These are phyloP conservation scores for Latheticus oryzae DNA, from an alignment of 2,888 invertebrate genomes.

Conservation along the genomic window DNA sequence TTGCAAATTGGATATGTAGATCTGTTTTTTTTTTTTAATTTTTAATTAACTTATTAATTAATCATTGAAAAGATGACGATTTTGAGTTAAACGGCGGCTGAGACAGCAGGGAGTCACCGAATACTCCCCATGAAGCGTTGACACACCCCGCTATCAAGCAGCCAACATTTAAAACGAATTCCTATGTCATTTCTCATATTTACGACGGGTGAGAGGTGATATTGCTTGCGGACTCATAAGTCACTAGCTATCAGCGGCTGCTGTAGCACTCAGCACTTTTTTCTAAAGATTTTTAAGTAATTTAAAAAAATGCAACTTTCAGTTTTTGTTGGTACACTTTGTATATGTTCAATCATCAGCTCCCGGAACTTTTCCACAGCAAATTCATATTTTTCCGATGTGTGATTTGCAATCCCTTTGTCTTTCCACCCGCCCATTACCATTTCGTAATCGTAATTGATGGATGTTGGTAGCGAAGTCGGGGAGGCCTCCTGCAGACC, in stretches of 20 bases:
- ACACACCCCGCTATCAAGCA: conserved; percentile 37
- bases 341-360: too few relatives aligned
- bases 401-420: too few relatives aligned
- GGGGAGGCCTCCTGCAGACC: conserved; percentile 61
- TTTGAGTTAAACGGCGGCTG: conserved; percentile 19
- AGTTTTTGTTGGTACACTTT: too few relatives aligned
- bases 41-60: conserved; percentile 43
- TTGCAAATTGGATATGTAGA: background rate
- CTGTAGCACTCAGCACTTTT: too few relatives aligned
- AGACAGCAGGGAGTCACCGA: conserved; percentile 12
- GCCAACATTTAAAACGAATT: conserved; percentile 35
- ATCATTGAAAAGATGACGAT: conserved; percentile 26
- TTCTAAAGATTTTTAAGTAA: too few relatives aligned
- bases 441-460: conserved; percentile 63
- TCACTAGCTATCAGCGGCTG: too few relatives aligned
- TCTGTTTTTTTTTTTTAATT: conserved; percentile 4
- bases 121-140: conserved; percentile 36
- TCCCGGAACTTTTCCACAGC: too few relatives aligned
- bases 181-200: conserved; percentile 34
- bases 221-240: too few relatives aligned
- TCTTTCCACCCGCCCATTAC: conserved; percentile 49
- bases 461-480: conserved; percentile 62
- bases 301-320: too few relatives aligned
- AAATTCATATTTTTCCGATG: too few relatives aligned
- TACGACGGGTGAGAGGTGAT: conserved; percentile 27